phyloP scores from a whole-genome alignment of 2,888 invertebrate species.

The Periphyllus acericola region DNA sequence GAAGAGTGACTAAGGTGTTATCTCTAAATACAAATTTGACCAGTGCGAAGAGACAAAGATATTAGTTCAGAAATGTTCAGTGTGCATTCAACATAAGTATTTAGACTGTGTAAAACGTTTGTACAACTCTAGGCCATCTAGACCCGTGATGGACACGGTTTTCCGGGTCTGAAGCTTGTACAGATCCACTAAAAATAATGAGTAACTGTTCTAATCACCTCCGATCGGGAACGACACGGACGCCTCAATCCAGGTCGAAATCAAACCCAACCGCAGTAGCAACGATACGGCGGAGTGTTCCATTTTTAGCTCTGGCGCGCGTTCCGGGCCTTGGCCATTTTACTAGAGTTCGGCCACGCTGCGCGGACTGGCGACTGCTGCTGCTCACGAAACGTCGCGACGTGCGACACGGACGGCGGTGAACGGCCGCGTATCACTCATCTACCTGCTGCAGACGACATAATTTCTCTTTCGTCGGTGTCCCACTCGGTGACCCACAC shows the following conservation, averaged over 20 bases:
- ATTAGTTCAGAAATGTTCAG: neutral
- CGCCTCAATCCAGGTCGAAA: conserved; percentile 35
- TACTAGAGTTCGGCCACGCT: neutral
- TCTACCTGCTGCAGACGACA: neutral
- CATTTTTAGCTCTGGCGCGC: conserved; percentile 40
- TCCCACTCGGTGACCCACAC: neutral
- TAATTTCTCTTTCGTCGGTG: neutral
- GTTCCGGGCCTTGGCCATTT: conserved; percentile 31
- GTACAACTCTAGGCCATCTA: too few species aligned
- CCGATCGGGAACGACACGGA: conserved; percentile 23
- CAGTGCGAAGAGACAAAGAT: neutral
- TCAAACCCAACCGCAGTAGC: conserved; percentile 30
- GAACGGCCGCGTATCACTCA: neutral
- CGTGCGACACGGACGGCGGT: neutral
- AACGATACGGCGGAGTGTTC: conserved; percentile 18
- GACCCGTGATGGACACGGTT: too few species aligned
- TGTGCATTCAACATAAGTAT: too few species aligned
- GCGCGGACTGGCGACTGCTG: neutral
- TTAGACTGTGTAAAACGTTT: too few species aligned
- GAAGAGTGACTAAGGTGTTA: neutral
- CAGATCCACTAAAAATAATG: neutral
- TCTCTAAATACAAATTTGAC: neutral
- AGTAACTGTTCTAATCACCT: conserved; percentile 36
- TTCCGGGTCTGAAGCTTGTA: too few species aligned
- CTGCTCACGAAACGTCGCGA: neutral